phyloP scores from a whole-genome alignment of 2,888 invertebrate species.

The Trachelus stipa region DNA sequence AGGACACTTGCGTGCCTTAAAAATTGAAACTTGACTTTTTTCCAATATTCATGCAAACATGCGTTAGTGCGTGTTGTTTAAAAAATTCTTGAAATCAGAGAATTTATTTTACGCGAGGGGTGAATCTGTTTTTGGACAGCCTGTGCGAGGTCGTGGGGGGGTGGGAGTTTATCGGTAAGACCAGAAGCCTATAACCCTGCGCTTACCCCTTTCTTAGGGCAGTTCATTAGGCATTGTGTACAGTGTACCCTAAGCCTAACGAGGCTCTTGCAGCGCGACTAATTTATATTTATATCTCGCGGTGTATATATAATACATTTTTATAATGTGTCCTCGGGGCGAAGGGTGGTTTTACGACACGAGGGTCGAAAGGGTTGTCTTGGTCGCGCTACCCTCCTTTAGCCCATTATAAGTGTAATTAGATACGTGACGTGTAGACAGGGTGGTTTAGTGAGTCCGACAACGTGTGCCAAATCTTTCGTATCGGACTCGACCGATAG shows the following conservation, averaged over 20 bases:
- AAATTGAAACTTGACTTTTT: too few species aligned
- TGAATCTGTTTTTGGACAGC: neutral
- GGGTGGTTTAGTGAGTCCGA: conserved; percentile 4
- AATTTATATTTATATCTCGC: conserved; percentile 44
- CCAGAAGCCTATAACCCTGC: neutral
- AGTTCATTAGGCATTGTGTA: conserved; percentile 28
- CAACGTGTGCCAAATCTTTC: conserved; percentile 8
- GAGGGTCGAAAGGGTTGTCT: conserved; percentile 30
- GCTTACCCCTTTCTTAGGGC: conserved; percentile 22
- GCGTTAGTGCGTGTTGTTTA: too few species aligned
- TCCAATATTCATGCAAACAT: too few species aligned
- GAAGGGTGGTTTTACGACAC: conserved; percentile 27
- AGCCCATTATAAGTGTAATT: conserved; percentile 28
- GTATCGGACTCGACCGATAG: neutral
- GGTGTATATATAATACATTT: conserved; percentile 42
- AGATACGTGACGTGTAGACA: conserved; percentile 25
- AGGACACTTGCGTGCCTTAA: neutral
- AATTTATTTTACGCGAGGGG: neutral
- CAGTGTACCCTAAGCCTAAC: conserved; percentile 32
- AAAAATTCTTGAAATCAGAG: too few species aligned
- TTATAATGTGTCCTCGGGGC: conserved; percentile 42
- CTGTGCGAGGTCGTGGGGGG: neutral
- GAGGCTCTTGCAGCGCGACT: conserved; percentile 31
- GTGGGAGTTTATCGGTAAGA: conserved; percentile 2
- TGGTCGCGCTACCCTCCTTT: conserved; percentile 19